A percentile compares a stretch with the other conserved stretches of the same genome.
These are phyloP conservation scores for Lepus europaeus DNA, from an alignment of 2,113 vertebrate genomes.

Conservation along the genomic window DNA sequence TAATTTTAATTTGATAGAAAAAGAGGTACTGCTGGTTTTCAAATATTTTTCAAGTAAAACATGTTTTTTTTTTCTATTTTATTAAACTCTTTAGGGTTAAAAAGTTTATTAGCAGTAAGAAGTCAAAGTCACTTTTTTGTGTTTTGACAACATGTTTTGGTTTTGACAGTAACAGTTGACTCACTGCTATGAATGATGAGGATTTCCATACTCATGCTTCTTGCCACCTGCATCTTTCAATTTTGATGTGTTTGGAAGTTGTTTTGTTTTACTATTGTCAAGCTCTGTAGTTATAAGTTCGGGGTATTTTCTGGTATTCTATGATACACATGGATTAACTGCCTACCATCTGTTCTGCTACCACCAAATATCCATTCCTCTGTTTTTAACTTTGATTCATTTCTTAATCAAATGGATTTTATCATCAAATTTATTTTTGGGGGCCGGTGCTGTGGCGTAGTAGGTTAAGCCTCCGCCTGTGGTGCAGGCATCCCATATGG, in stretches of 20 bases:
- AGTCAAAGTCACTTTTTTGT: neutral
- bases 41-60: neutral
- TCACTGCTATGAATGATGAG: neutral
- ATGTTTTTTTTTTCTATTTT: neutral
- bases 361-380: neutral
- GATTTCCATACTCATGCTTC: neutral
- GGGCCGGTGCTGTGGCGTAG: too few relatives aligned
- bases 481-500: too few relatives aligned
- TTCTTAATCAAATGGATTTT: constrained; percentile 23
- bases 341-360: neutral
- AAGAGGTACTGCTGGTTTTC: constrained; percentile 20
- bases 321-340: constrained; percentile 16
- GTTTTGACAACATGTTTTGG: constrained; percentile 3
- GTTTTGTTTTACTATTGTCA: neutral
- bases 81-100: neutral
- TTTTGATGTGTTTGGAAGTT: neutral
- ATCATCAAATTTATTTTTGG: neutral
- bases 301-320: constrained; percentile 9
- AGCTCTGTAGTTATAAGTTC: neutral
- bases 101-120: neutral
- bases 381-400: neutral
- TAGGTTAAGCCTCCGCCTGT: too few relatives aligned
- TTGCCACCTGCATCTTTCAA: neutral
- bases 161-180: neutral
- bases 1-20: neutral